A percentile compares a stretch with the other conserved stretches of the same genome.
Evolutionary conservation across 2,113 vertebrate genomes (phyloP).

Genomic region (Penelope pileata): DNA sequence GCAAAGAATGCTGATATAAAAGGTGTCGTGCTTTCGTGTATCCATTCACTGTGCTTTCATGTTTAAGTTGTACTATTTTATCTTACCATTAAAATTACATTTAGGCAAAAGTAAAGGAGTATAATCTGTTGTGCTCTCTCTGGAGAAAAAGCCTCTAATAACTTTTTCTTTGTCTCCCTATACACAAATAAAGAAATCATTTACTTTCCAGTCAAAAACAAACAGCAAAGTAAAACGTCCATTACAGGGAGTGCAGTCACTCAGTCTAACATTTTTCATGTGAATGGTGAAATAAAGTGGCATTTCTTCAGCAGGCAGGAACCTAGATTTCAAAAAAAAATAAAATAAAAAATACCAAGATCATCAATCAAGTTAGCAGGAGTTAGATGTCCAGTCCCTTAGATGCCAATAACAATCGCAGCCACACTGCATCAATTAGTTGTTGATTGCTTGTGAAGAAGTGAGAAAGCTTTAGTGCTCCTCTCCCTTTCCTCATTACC

Average conservation of each 20-base stretch:
- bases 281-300: slow-evolving; percentile 12
- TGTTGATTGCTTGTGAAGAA: neutral
- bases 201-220: slow-evolving; percentile 34
- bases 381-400: neutral
- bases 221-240: neutral
- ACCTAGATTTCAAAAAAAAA: neutral
- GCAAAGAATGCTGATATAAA: slow-evolving; percentile 34
- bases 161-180: neutral
- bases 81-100: slow-evolving; percentile 35
- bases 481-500: neutral
- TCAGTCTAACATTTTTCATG: slow-evolving; percentile 14
- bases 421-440: slow-evolving; percentile 17
- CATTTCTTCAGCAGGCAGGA: neutral
- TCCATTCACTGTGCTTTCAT: slow-evolving; percentile 19
- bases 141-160: slow-evolving; percentile 30
- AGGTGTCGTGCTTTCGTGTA: neutral
- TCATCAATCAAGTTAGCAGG: neutral
- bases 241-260: neutral
- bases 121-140: neutral
- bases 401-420: slow-evolving; percentile 17
- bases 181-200: slow-evolving; percentile 1
- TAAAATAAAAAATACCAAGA: neutral
- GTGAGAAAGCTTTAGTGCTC: neutral
- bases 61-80: slow-evolving; percentile 36
- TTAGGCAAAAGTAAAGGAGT: slow-evolving; percentile 22